phyloP scores from a whole-genome alignment of 2,113 vertebrate genomes.

The Addax nasomaculatus region DNA sequence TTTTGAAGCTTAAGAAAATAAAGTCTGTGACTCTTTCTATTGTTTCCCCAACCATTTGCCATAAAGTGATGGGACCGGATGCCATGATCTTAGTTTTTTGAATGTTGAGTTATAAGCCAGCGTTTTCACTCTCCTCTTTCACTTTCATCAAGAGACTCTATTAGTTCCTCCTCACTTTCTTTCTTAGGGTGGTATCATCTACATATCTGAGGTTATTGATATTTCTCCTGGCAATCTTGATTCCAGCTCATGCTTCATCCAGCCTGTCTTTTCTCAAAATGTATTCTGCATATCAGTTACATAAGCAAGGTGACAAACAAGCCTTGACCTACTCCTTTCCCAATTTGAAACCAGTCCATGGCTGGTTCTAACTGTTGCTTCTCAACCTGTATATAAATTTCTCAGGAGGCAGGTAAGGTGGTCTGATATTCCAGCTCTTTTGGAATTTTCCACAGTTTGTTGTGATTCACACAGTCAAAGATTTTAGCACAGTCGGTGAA shows the following conservation, averaged over 20 bases:
- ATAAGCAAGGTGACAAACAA: background rate
- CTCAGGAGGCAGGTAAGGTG: background rate
- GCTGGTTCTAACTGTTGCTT: background rate
- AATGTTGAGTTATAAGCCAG: background rate
- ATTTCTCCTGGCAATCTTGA: background rate
- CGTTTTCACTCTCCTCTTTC: background rate
- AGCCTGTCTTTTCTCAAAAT: background rate
- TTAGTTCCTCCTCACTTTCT: background rate
- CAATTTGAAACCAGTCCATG: background rate
- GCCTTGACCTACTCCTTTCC: background rate
- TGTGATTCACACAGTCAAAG: background rate
- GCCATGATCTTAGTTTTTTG: background rate
- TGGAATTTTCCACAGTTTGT: background rate
- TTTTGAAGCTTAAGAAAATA: background rate
- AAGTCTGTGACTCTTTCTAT: background rate
- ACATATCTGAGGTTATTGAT: background rate
- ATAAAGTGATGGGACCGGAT: background rate
- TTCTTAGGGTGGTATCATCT: background rate
- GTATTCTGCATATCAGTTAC: background rate
- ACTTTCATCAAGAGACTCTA: background rate
- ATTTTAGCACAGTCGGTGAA: background rate
- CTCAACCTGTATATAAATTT: background rate
- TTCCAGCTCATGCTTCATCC: background rate
- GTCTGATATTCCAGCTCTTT: background rate
- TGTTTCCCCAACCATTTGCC: background rate